Conservation (phyloP, 2,888 invertebrate species). For the Desoria tigrina region DNA sequence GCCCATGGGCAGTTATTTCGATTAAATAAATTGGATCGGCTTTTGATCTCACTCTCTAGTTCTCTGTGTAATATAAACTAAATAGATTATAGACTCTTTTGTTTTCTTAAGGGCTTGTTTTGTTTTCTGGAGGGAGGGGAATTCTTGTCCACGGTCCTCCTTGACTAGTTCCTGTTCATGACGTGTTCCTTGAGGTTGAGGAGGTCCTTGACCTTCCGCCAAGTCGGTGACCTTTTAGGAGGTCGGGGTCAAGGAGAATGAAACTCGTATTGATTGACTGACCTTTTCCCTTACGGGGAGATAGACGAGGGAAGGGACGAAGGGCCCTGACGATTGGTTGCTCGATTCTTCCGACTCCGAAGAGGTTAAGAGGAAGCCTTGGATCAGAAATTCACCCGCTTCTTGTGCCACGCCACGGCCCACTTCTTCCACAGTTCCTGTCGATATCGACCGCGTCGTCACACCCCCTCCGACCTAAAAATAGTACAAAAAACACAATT, state of each 20-base stretch:
- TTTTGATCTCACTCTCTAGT: no score
- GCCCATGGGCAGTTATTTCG: no score
- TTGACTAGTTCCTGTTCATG: no score
- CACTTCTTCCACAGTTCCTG: slow-evolving; percentile 50
- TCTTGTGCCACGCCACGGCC: slow-evolving; percentile 57
- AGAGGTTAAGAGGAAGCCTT: slow-evolving; percentile 75
- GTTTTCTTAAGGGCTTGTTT: no score
- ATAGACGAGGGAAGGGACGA: slow-evolving; percentile 89
- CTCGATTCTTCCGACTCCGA: slow-evolving; percentile 49
- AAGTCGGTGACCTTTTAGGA: slow-evolving; percentile 41
- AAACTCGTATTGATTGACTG: slow-evolving; percentile 81
- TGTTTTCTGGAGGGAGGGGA: no score
- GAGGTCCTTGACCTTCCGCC: no score
- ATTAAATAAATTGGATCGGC: no score
- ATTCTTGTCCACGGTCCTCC: no score
- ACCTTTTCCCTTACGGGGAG: slow-evolving; percentile 88
- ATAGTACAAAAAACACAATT: no score
- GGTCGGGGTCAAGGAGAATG: slow-evolving; percentile 90
- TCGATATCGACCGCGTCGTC: slow-evolving; percentile 27
- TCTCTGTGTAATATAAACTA: no score
- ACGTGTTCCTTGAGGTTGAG: no score
- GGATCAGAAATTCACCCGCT: slow-evolving; percentile 72
- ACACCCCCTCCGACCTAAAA: slow-evolving; percentile 51
- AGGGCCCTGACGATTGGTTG: slow-evolving; percentile 60
- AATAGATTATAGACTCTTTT: no score